These are phyloP conservation scores for Zosterops borbonicus DNA, from an alignment of 2,113 vertebrate genomes.

Conservation along the genomic window DNA sequence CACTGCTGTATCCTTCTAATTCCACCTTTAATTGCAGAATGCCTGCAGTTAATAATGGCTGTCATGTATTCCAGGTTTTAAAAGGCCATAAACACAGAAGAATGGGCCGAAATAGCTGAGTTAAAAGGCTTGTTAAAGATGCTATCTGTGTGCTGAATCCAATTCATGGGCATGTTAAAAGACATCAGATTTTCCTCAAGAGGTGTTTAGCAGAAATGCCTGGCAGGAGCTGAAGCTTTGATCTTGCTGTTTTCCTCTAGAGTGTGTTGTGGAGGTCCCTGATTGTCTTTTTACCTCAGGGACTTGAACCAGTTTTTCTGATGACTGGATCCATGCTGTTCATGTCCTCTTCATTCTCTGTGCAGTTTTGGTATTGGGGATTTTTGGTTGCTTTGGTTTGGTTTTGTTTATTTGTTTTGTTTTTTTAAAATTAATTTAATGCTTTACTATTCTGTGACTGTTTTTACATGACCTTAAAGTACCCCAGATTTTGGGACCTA, in stretches of 20 bases:
- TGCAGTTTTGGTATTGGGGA: rapidly evolving
- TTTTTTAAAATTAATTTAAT: not conserved
- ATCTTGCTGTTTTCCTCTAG: not conserved
- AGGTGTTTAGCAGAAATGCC: constrained; percentile 11
- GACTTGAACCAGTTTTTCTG: not conserved
- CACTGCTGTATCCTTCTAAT: not conserved
- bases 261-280: not conserved
- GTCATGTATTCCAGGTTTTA: not conserved
- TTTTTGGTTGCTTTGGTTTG: not conserved
- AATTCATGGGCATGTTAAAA: constrained; percentile 14
- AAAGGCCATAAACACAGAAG: constrained; percentile 35
- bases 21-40: not conserved
- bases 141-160: constrained; percentile 29
- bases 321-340: not conserved
- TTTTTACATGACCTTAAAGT: not conserved
- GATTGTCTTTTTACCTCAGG: not conserved
- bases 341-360: not conserved
- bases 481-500: not conserved
- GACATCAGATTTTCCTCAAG: not conserved
- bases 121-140: constrained; percentile 40
- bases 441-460: not conserved
- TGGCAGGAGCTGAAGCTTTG: not conserved
- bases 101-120: not conserved
- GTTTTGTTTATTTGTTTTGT: not conserved
- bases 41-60: not conserved